Evolutionary conservation across 2,113 vertebrate species (phyloP).

Genomic region (Prolemur simus): DNA sequence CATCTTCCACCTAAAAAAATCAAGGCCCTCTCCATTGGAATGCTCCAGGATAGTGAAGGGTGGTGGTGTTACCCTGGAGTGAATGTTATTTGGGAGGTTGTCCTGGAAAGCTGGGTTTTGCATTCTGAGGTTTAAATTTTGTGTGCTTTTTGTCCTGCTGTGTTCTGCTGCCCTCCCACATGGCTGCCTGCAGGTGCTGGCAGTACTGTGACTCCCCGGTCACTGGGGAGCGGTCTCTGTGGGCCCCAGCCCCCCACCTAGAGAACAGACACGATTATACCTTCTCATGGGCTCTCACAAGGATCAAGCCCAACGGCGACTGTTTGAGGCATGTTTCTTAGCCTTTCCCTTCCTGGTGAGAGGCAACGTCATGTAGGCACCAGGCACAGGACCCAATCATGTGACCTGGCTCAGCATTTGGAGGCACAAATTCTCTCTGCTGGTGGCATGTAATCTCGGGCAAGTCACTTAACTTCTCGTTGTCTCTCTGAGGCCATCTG

Average conservation of each 20-base stretch:
- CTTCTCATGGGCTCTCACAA: neutral
- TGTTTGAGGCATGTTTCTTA: neutral
- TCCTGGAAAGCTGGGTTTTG: neutral
- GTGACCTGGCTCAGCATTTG: neutral
- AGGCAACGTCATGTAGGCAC: neutral
- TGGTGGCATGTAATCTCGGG: neutral
- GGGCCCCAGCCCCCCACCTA: neutral
- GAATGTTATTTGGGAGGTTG: neutral
- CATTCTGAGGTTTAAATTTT: too few relatives aligned
- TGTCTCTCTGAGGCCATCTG: neutral
- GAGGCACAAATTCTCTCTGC: neutral
- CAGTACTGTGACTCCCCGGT: too few relatives aligned
- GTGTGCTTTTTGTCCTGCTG: too few relatives aligned
- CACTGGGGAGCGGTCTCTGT: neutral
- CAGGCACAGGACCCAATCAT: fast-evolving
- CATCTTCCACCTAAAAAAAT: neutral
- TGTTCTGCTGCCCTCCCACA: too few relatives aligned
- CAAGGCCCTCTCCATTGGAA: neutral
- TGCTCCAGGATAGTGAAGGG: neutral
- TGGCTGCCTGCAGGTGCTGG: too few relatives aligned
- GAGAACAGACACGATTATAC: neutral
- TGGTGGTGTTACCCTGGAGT: neutral
- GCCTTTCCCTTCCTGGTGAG: neutral
- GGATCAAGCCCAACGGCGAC: neutral
- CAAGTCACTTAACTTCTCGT: neutral